Base-by-base conservation (phyloP, 1,140 invertebrate species). In the Anthonomus grandis region DNA sequence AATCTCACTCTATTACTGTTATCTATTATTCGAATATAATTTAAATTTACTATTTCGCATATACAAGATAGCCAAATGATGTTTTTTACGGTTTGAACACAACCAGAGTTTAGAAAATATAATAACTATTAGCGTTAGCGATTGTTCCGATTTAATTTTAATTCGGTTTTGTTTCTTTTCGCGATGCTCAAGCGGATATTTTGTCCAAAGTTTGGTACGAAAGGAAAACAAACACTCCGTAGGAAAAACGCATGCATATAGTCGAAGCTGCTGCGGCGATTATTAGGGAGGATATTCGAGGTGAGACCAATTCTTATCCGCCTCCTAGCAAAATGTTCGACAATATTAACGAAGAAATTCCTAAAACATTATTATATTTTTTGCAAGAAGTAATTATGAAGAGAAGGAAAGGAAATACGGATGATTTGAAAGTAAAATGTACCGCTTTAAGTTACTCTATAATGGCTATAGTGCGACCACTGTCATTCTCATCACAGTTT, bases 381-480 rank as follows among this genome's bases (percentile, higher is more conserved):
- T 52, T 52, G 37, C 4, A 52, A 42, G 24, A 52, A 41, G 17
- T 52, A 21, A 41, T 52, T 42, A 25, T 50, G 55, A 70, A 70
- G 57, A 64, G 66, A 53, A 67, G 58, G 62, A 51, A 47, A 63
- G 52, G n/a, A 59, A 50, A 69, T 36, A 51, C 60, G 48, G 63
- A 70, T 63, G 59, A 69, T 66, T 69, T 68, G 59, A 68, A 68
- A 60, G 62, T 50, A 61, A 54, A 63, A 72, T 76, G 57, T 24
- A 67, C 45, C 70, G 72, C 39, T 5, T 31, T 54, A n/a, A 54
- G 52, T 23, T 42, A 54, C 17, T 9, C 51, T 55, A 75, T 75
- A n/a, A 73, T 75, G 60, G 50, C 67, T 68, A 63, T 66, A 59
- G 53, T 68, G 60, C 62, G 72, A 57, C 70, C 66, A 58, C 68